Base-by-base conservation (phyloP, 2,797 vertebrate genomes). In the Heterohyrax brucei region DNA sequence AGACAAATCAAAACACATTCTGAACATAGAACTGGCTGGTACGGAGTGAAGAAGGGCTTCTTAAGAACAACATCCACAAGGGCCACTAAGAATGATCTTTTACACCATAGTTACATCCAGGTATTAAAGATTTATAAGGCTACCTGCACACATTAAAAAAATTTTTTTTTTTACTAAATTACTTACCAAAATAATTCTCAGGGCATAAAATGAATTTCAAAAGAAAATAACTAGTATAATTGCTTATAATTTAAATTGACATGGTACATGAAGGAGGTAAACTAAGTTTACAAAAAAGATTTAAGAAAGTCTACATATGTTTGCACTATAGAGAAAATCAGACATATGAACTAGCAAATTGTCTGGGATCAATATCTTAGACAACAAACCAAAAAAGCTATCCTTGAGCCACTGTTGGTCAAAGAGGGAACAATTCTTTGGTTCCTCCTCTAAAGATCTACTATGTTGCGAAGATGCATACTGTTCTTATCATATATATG, bases 401-500 rank as follows among this genome's bases (percentile, higher is more conserved):
- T 6, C 12, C 10, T 26, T 12, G 26, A n/a, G 30, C 24, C 39
- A 88, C 73, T 91, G 33, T 22, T 88, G 62, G 13, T 80, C 84
- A 91, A 28, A n/a, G 93, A 93, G 62, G 24, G 39, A 39, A 39
- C 39, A 85, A 64, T 90, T 96, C 46, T 78, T 79, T 83, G 78
- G 62, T 75, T 53, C 61, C 93, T 91, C 86, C 62, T 94, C 96
- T 93, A 93, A 95, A 93, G 72, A 95, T 85, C 76, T 80, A 87
- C 79, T 91, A 62, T 73, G 81, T 18, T 44, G 9, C 70, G 87
- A 87, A 75, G 89, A 96, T 48, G 48, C 26, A 88, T 53, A 22
- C 77, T 96, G 86, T 73, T 94, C 50, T 96, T 53, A 95, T 78
- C 61, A 92, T 94, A 95, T 89, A 46, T 95, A 95, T 53, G 95